These are phyloP conservation scores for Heliconius nattereri DNA, from an alignment of 1,140 invertebrate genomes.

Conservation along the genomic window DNA sequence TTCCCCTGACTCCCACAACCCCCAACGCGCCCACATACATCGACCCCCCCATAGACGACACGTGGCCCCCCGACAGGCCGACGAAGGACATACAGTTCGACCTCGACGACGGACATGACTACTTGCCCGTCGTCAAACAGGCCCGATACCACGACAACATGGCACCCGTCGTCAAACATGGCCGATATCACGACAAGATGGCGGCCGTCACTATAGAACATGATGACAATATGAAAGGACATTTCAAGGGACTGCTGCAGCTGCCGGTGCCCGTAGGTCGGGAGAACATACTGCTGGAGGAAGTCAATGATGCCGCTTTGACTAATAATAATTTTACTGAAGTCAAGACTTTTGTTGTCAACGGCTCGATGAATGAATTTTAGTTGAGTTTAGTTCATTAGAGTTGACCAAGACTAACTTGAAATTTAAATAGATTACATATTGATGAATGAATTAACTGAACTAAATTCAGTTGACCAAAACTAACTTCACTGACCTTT, in stretches of 20 bases:
- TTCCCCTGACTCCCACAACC: conserved; percentile 49
- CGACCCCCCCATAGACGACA: conserved; percentile 78
- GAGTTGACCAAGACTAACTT: neutral
- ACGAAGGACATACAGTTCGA: conserved; percentile 74
- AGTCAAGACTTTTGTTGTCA: conserved; percentile 71
- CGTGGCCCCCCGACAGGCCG: conserved; percentile 68
- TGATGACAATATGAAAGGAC: conserved; percentile 46
- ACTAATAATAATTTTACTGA: conserved; percentile 62
- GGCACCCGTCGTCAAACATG: conserved; percentile 65
- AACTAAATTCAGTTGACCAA: no score
- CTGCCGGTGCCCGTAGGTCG: conserved; percentile 52
- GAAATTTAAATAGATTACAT: no score
- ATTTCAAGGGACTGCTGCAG: conserved; percentile 39
- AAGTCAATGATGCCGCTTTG: conserved; percentile 59
- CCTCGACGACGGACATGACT: conserved; percentile 70
- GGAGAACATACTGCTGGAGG: conserved; percentile 70
- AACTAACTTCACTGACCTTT: no score
- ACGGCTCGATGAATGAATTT: conserved; percentile 56
- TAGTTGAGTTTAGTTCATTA: conserved; percentile 40
- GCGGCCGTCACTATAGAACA: no score
- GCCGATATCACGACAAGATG: conserved; percentile 58
- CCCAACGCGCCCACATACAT: conserved; percentile 64
- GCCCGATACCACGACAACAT: no score
- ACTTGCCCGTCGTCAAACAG: conserved; percentile 44
- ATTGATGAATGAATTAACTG: no score